phyloP scores from a whole-genome alignment of 2,888 invertebrate genomes.

The Subacronicta megacephala region DNA sequence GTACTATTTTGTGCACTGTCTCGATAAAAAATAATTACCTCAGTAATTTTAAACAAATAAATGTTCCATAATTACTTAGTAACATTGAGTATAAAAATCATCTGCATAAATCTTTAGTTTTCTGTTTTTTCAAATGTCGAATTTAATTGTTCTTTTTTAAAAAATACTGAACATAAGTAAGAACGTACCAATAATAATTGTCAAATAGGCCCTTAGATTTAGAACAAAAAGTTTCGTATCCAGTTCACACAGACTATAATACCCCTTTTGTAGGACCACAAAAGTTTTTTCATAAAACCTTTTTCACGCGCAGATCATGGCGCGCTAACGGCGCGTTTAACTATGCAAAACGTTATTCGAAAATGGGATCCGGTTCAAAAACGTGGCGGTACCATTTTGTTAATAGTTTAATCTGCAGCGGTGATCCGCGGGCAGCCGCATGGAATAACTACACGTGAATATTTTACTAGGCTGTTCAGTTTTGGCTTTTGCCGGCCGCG shows the following conservation, averaged over 20 bases:
- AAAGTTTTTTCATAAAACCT: slow-evolving; percentile 54
- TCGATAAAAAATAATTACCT: too few relatives aligned
- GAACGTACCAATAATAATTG: too few relatives aligned
- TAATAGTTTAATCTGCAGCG: slow-evolving; percentile 85
- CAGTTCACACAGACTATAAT: slow-evolving; percentile 6
- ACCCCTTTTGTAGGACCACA: slow-evolving; percentile 22
- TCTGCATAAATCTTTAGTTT: too few relatives aligned
- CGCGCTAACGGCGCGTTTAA: slow-evolving; percentile 60
- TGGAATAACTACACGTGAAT: slow-evolving; percentile 79
- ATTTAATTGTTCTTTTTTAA: too few relatives aligned
- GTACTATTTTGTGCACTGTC: too few relatives aligned
- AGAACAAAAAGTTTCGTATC: too few relatives aligned
- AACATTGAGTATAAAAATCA: too few relatives aligned
- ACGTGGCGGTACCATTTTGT: slow-evolving; percentile 73
- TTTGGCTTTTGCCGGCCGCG: slow-evolving; percentile 44
- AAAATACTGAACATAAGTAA: too few relatives aligned
- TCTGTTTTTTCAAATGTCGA: too few relatives aligned
- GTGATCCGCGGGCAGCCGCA: slow-evolving; percentile 72
- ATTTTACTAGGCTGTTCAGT: slow-evolving; percentile 69
- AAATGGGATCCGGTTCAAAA: slow-evolving; percentile 60
- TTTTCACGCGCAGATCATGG: slow-evolving; percentile 48
- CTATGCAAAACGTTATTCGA: slow-evolving; percentile 67
- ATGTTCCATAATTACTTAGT: too few relatives aligned
- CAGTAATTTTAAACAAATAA: too few relatives aligned
- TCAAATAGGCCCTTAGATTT: too few relatives aligned